A percentile compares a stretch with the other conserved stretches of the same genome.
Conservation (phyloP, 2,797 vertebrate species). For the Phoxinus dragarum region DNA sequence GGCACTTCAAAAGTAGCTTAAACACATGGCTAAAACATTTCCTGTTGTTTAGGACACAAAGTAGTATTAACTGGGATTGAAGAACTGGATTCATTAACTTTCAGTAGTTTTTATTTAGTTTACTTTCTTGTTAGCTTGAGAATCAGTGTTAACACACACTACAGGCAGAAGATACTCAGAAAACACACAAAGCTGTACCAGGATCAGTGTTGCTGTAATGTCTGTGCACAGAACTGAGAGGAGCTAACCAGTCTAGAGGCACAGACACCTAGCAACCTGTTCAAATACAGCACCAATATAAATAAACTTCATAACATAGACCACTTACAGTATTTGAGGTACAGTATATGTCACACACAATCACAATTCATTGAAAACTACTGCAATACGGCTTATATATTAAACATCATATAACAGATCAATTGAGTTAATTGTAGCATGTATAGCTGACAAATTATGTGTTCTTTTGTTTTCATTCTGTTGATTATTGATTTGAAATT, state of each 20-base stretch:
- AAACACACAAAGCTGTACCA: slow-evolving; percentile 16
- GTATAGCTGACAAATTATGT: neutral
- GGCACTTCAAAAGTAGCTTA: slow-evolving; percentile 62
- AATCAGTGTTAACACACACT: neutral
- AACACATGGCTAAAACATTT: slow-evolving; percentile 72
- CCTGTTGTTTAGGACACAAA: slow-evolving; percentile 67
- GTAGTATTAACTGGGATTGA: slow-evolving; percentile 68
- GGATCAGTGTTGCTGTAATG: slow-evolving; percentile 25
- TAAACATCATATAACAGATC: slow-evolving; percentile 16
- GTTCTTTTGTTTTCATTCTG: neutral
- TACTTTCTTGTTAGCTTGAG: neutral
- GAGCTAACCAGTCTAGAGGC: slow-evolving; percentile 30
- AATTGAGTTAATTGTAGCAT: neutral
- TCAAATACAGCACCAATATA: slow-evolving; percentile 48
- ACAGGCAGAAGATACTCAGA: neutral
- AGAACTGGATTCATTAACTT: slow-evolving; percentile 49
- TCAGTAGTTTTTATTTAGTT: neutral
- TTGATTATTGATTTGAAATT: slow-evolving; percentile 17
- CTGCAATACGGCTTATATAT: neutral
- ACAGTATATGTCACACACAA: slow-evolving; percentile 20
- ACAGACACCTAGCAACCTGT: slow-evolving; percentile 21
- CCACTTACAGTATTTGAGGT: slow-evolving; percentile 15
- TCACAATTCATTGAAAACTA: slow-evolving; percentile 31
- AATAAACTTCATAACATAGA: slow-evolving; percentile 36
- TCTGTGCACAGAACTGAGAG: slow-evolving; percentile 42